Evolutionary conservation across 2,113 vertebrate genomes (phyloP).

Genomic region (Euleptes europaea): DNA sequence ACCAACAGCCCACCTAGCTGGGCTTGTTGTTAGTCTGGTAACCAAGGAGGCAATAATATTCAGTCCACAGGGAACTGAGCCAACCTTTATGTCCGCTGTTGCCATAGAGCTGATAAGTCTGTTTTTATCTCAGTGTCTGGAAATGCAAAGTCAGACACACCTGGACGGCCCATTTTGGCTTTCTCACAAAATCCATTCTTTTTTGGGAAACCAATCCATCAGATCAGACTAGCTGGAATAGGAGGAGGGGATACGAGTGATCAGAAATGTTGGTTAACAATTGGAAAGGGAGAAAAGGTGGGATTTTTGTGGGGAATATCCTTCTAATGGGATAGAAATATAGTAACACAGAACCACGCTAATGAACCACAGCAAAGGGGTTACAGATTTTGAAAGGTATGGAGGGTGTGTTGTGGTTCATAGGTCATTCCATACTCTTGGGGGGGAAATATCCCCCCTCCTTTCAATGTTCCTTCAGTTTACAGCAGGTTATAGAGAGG

Average conservation of each 20-base stretch:
- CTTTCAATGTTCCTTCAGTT: not conserved
- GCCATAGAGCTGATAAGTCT: constrained; percentile 12
- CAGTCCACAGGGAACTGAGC: constrained; percentile 6
- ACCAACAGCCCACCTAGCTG: constrained; percentile 8
- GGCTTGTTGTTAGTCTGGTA: constrained; percentile 17
- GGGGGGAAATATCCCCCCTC: not conserved
- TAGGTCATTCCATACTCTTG: not conserved
- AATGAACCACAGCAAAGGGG: not conserved
- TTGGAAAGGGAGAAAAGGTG: not conserved
- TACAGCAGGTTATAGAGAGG: not conserved
- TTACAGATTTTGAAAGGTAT: not conserved
- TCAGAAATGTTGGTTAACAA: not conserved
- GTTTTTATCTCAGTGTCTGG: not conserved
- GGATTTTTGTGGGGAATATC: not conserved
- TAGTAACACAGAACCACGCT: not conserved
- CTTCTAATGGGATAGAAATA: not conserved
- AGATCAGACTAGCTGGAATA: not conserved
- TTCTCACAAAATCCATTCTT: constrained; percentile 2
- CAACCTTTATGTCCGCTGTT: not conserved
- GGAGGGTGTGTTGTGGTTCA: not conserved
- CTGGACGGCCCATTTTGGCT: constrained; percentile 1
- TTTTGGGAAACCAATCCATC: not conserved
- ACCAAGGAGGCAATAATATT: constrained; percentile 10
- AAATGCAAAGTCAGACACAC: constrained; percentile 9
- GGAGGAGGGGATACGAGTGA: not conserved